Evolutionary conservation across 2,113 vertebrate genomes (phyloP).

Genomic region (Oostethus manadensis): DNA sequence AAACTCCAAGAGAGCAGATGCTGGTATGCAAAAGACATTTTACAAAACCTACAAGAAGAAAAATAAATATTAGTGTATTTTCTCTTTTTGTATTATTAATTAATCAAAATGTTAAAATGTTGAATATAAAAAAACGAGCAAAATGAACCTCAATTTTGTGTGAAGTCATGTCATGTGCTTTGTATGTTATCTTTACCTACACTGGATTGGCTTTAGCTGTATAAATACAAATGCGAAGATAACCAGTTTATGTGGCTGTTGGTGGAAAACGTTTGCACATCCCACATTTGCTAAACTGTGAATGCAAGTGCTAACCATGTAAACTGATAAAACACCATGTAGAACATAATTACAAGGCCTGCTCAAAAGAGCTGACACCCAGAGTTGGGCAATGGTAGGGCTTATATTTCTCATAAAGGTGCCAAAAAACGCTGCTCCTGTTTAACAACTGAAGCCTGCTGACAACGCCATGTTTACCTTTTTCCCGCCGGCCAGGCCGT

Average conservation of each 20-base stretch:
- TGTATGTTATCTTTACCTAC: too few species aligned
- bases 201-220: too few species aligned
- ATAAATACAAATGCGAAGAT: too few species aligned
- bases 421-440: neutral
- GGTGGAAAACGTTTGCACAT: too few species aligned
- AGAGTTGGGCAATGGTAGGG: neutral
- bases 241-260: too few species aligned
- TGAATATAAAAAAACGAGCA: too few species aligned
- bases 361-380: neutral
- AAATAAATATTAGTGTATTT: neutral
- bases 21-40: constrained; percentile 61
- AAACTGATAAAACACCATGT: neutral
- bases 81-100: too few species aligned
- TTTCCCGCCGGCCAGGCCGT: constrained; percentile 13
- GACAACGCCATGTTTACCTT: constrained; percentile 40
- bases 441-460: neutral
- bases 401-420: neutral
- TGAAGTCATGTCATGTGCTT: too few species aligned
- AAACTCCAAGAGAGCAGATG: constrained; percentile 50
- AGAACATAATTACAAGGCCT: too few species aligned
- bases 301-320: neutral
- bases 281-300: too few species aligned
- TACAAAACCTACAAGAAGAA: constrained; percentile 34
- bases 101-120: too few species aligned
- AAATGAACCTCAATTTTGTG: too few species aligned